These are phyloP conservation scores for Eolophus roseicapilla DNA, from an alignment of 2,113 vertebrate genomes.

Conservation along the genomic window DNA sequence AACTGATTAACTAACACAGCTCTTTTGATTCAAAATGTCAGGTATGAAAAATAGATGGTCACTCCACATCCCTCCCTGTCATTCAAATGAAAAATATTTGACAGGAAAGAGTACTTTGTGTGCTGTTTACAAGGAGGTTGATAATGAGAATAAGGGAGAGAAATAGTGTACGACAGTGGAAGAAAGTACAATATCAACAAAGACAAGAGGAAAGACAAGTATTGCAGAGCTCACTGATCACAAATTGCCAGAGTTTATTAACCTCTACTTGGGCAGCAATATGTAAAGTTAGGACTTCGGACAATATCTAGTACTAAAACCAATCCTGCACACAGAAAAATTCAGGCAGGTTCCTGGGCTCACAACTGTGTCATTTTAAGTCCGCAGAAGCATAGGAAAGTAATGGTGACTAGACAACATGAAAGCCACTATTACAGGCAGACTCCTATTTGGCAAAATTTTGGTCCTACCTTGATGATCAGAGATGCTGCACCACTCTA, in stretches of 20 bases:
- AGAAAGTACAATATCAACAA: background rate
- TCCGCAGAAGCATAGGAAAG: background rate
- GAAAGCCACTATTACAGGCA: background rate
- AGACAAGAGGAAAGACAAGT: background rate
- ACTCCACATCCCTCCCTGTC: background rate
- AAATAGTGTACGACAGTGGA: background rate
- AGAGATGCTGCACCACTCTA: background rate
- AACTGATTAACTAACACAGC: background rate
- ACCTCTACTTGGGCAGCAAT: background rate
- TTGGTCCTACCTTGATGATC: background rate
- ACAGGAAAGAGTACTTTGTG: background rate
- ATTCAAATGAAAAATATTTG: background rate
- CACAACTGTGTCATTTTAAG: background rate
- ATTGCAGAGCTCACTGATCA: background rate
- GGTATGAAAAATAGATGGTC: slow-evolving; percentile 2
- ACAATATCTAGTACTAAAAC: background rate
- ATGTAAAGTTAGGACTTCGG: background rate
- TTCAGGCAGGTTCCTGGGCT: background rate
- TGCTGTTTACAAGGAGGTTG: background rate
- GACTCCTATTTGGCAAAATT: background rate
- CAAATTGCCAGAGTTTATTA: background rate
- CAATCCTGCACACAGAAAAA: background rate
- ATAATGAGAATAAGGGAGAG: background rate
- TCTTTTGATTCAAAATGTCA: slow-evolving; percentile 32
- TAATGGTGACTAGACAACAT: background rate